Evolutionary conservation across 64 coral and sea anemone species (phyloP), one percentile per base, ranked within the genome.

Genomic region (Stichodactyla helianthus): DNA sequence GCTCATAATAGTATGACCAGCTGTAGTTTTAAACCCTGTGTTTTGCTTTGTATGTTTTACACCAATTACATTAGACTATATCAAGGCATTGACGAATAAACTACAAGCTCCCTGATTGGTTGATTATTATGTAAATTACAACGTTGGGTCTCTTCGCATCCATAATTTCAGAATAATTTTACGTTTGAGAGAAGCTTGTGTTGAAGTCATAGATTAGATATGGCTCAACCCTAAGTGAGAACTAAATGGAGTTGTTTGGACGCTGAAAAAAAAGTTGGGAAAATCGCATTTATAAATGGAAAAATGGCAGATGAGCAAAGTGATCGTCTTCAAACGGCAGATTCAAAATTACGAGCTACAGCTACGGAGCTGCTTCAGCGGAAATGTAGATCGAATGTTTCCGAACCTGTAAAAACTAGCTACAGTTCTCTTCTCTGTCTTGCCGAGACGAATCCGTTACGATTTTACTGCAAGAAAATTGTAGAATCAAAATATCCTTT

Each of bases 401-500:
- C 89, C 55, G 88, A 93, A 50, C 87, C 76, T 6, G 90, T 87
- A 6, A 90, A 13, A 31, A 74, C 68, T n/a, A 74, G 89, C 64
- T 91, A 89, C 87, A 97, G 89, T 74, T 91, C 94, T 28, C 89
- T 97, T 25, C 82, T 97, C 51, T 97, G 91, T 51, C 87, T 97
- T 59, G 82, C 83, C 50, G 94, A 97, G 79, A 87, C 89, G 53
- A 97, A 97, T 18, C 84, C 79, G 20, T 27, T 97, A 19, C 79
- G 94, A 54, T 85, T 90, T 79, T 90, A 93, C 91, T 97, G 94
- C 91, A 97, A 97, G 77, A 97, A 97, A 83, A 86, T 97, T 18
- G 94, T 97, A 6, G 94, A 97, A 81, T 97, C 94, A 65, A 97
- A 93, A 89, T 97, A 97, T 97, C 94, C 91, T 97, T 97, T 93